These are phyloP conservation scores for Oryzias celebensis DNA, from an alignment of 2,113 vertebrate species.

Conservation along the genomic window DNA sequence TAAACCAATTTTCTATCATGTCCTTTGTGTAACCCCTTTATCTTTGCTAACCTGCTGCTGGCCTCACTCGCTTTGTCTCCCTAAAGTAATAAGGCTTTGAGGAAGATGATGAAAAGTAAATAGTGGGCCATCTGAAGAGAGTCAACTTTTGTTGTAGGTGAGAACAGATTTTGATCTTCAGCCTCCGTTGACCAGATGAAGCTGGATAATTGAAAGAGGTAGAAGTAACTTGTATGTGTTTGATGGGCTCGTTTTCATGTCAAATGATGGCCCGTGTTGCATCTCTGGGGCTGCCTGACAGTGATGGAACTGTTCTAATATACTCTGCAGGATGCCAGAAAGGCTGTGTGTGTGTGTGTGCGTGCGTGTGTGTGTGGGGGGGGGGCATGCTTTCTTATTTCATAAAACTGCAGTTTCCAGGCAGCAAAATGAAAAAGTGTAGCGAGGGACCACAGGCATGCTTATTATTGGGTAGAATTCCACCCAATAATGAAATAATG, in stretches of 20 bases:
- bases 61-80: background rate
- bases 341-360: conserved; percentile 33
- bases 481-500: background rate
- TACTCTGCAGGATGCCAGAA: conserved; percentile 39
- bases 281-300: conserved; percentile 25
- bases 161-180: background rate
- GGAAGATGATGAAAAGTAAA: conserved; percentile 12
- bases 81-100: background rate
- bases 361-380: background rate
- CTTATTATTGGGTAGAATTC: conserved; percentile 3
- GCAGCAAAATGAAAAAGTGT: conserved; percentile 15
- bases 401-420: conserved; percentile 28
- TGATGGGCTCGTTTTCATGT: conserved; percentile 18
- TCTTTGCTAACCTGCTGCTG: conserved; percentile 5
- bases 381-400: conserved; percentile 36
- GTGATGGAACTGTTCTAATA: conserved; percentile 41
- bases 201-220: conserved; percentile 30
- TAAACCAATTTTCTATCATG: background rate
- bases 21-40: conserved; percentile 11
- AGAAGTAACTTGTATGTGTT: background rate
- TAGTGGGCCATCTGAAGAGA: conserved; percentile 3
- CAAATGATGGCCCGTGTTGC: conserved; percentile 29
- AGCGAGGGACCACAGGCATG: conserved; percentile 6
- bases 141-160: background rate
- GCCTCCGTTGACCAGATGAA: conserved; percentile 11